Conservation (phyloP, 2,113 vertebrate genomes). For the Bucco capensis region DNA sequence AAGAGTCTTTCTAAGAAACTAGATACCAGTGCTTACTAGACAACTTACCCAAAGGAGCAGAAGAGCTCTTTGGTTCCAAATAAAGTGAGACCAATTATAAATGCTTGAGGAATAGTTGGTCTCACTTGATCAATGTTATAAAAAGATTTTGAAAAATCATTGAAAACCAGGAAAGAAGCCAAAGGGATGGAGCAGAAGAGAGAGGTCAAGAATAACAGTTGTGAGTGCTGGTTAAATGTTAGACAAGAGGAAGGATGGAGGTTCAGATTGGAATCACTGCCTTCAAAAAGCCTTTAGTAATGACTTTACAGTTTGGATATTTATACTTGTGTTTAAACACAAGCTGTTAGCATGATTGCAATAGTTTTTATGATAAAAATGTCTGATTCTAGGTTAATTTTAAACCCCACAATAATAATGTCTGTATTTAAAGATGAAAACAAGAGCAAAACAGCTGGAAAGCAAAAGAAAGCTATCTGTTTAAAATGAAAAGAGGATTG, state of each 20-base stretch:
- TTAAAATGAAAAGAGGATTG: neutral
- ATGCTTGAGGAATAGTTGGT: neutral
- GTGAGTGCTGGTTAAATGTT: neutral
- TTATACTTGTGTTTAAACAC: neutral
- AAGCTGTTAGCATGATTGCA: neutral
- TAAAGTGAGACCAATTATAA: neutral
- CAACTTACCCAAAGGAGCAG: neutral
- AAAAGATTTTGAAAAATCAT: neutral
- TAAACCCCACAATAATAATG: neutral
- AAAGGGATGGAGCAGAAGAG: neutral
- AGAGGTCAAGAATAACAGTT: neutral
- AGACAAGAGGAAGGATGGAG: neutral
- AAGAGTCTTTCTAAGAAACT: neutral
- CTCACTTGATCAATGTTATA: neutral
- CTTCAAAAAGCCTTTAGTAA: conserved; percentile 4
- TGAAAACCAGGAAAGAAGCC: neutral
- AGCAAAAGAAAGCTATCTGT: neutral
- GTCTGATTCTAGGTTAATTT: neutral
- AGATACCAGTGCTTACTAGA: neutral
- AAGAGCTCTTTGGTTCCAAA: neutral
- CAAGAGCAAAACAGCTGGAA: neutral
- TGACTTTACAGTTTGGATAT: neutral
- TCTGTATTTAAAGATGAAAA: neutral
- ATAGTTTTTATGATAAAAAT: neutral
- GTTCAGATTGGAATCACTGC: neutral